Percentiles rank a stretch among this genome's conserved stretches.
These are phyloP conservation scores for Centropus unirufus DNA, from an alignment of 2,113 vertebrate species.

Conservation along the genomic window DNA sequence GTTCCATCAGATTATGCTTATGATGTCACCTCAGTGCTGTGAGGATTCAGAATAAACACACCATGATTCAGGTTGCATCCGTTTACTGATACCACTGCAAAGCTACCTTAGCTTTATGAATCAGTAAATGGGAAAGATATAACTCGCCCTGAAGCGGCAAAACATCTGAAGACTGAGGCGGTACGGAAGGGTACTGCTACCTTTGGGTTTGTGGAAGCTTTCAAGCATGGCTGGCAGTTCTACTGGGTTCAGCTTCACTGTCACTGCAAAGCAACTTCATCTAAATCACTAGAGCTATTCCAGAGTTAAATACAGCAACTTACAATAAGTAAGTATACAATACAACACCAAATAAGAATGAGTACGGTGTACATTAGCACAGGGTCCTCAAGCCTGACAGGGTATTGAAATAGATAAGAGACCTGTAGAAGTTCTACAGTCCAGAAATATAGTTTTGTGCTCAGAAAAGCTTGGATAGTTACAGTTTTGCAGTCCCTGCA, in stretches of 20 bases:
- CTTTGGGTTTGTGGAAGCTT: conserved; percentile 23
- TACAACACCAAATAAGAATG: neutral
- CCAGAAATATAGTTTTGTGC: neutral
- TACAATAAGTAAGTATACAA: neutral
- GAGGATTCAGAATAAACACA: conserved; percentile 16
- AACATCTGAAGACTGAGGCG: conserved; percentile 1
- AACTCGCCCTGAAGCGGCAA: neutral
- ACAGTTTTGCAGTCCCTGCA: neutral
- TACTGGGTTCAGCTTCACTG: neutral
- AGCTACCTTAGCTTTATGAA: neutral
- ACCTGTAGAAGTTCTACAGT: neutral
- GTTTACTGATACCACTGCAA: neutral
- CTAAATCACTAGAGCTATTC: neutral
- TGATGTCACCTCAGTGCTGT: neutral
- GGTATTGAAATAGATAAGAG: neutral
- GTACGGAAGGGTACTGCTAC: neutral
- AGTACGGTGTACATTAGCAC: neutral
- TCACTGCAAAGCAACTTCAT: neutral
- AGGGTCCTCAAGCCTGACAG: neutral
- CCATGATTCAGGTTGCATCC: neutral
- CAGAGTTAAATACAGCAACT: conserved; percentile 1
- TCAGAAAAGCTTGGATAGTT: neutral
- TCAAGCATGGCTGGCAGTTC: conserved; percentile 26
- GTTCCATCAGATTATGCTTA: neutral
- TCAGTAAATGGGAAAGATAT: neutral